A percentile compares a stretch with the other conserved stretches of the same genome.
These are phyloP conservation scores for Ochropleura leucogaster DNA, from an alignment of 2,888 invertebrate genomes.

Conservation along the genomic window DNA sequence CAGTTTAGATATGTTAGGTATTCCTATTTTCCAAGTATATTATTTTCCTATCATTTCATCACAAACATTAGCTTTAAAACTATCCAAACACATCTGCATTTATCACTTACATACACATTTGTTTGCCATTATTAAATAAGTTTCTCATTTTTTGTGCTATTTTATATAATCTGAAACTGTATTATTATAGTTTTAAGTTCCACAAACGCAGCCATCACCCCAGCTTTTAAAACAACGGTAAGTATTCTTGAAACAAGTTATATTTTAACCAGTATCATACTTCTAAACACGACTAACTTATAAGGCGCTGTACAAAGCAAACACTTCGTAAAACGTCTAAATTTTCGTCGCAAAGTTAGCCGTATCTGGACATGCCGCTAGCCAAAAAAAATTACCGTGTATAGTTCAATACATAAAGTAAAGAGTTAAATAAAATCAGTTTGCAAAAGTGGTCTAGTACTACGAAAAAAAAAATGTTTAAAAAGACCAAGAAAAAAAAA, in stretches of 20 bases:
- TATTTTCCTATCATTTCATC: background rate
- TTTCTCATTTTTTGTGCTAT: background rate
- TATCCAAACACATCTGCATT: too few species aligned
- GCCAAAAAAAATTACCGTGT: too few species aligned
- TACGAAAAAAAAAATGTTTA: too few species aligned
- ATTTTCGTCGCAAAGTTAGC: too few species aligned
- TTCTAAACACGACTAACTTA: constrained; percentile 9
- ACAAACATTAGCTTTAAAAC: background rate
- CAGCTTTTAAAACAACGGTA: background rate
- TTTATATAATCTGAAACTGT: background rate
- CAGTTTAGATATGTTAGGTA: background rate
- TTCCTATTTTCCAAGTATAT: background rate
- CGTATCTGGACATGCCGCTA: too few species aligned
- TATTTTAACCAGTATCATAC: background rate
- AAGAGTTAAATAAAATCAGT: too few species aligned
- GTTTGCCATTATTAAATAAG: background rate
- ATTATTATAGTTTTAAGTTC: background rate
- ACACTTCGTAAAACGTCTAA: too few species aligned
- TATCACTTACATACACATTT: background rate
- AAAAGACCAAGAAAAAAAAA: too few species aligned
- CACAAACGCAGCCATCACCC: background rate
- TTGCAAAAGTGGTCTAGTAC: too few species aligned
- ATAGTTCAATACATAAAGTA: too few species aligned
- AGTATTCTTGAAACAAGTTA: constrained; percentile 8
- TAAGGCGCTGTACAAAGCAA: too few species aligned